Percentiles rank a stretch among this genome's conserved stretches.
Evolutionary conservation across 1,140 invertebrate species (phyloP).

Genomic region (Reticulitermes speratus): DNA sequence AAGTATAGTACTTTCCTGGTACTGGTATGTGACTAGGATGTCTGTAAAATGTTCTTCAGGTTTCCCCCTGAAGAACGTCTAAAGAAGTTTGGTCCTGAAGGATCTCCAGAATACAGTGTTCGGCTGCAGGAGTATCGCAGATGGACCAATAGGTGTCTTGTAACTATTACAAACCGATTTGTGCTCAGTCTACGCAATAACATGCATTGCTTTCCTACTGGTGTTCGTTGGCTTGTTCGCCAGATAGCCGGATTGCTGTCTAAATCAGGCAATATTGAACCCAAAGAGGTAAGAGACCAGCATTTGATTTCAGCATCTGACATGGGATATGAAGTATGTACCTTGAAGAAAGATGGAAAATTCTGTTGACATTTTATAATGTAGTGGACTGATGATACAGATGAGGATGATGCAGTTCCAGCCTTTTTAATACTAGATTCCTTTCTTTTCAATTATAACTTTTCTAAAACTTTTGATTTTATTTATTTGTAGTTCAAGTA

Average conservation of each 20-base stretch:
- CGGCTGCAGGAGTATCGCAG: slow-evolving; percentile 74
- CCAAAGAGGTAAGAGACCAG: slow-evolving; percentile 58
- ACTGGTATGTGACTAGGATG: not conserved
- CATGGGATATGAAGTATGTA: too few relatives aligned
- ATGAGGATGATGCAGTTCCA: too few relatives aligned
- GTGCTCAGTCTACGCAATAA: slow-evolving; percentile 81
- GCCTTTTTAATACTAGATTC: too few relatives aligned
- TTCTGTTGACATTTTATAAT: too few relatives aligned
- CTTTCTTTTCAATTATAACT: too few relatives aligned
- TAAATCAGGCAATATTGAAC: slow-evolving; percentile 60
- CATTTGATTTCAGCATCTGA: not conserved
- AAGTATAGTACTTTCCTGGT: not conserved
- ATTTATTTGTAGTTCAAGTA: too few relatives aligned
- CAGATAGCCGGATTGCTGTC: slow-evolving; percentile 71
- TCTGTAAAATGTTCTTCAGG: slow-evolving; percentile 43
- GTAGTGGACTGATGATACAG: too few relatives aligned
- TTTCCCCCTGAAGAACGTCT: slow-evolving; percentile 68
- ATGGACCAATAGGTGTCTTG: slow-evolving; percentile 78
- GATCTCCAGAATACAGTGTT: slow-evolving; percentile 64
- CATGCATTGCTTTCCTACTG: slow-evolving; percentile 88
- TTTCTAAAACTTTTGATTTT: too few relatives aligned
- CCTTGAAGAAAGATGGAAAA: too few relatives aligned
- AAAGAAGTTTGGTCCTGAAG: slow-evolving; percentile 78
- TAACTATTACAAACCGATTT: slow-evolving; percentile 77
- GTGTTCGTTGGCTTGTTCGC: slow-evolving; percentile 74